Evolutionary conservation across 2,888 invertebrate genomes (phyloP), one percentile per base, ranked within the genome.

Genomic region (Deilephila elpenor): DNA sequence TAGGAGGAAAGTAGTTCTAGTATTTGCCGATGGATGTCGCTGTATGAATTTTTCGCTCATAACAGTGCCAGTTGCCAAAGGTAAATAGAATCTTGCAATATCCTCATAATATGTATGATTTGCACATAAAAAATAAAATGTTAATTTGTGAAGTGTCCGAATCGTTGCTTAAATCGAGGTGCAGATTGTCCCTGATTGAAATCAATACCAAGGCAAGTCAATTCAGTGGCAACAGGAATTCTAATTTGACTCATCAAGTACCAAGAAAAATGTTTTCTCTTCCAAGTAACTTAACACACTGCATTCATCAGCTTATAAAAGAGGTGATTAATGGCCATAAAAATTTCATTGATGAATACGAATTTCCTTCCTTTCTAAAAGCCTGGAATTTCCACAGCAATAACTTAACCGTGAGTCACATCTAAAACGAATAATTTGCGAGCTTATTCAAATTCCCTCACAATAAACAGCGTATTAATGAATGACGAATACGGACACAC

Each of bases 401-500:
- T 14, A 32, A 73, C 71, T 34, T 25, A 64, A 17, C 0, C 25
- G 11, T 72, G 72, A 64, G 14, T 72, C 70, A 70, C 37, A 25
- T 1, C 25, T 60, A 34, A 17, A 70, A 61, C 17, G 62, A 61
- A 64, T 59, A 19, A 34, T 67, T 72, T 67, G 56, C 72, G 19
- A n/a, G 19, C 56, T 72, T 51, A 71, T 32, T 32, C 72, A 71
- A 74, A 72, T 71, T 59, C 44, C 59, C 56, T 32, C 73, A 74
- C 71, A 74, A 79, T 75, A 76, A 73, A 73, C 67, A 51, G n/a
- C 37, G 56, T 56, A 56, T 74, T 77, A 71, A 74, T 74, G 73
- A 76, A 77, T 85, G 83, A 87, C 84, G 83, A 86, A 85, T 78
- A 78, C 82, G 79, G 81, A 82, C 81, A 80, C 75, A 77, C 78